These are phyloP conservation scores for Ibidorhyncha struthersii DNA, from an alignment of 2,113 vertebrate species.

Conservation along the genomic window DNA sequence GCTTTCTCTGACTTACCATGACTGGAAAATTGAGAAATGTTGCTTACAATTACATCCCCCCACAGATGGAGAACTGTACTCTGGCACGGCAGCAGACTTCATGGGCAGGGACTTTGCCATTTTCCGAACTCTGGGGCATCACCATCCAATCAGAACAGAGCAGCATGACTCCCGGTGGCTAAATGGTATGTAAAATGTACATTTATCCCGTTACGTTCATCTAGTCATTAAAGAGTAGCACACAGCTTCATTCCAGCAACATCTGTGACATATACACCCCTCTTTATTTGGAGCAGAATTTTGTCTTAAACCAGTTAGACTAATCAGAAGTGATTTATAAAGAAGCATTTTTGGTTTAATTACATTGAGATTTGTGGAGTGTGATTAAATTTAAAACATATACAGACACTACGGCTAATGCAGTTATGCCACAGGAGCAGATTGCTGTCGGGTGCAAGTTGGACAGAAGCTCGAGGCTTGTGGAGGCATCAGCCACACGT, in stretches of 20 bases:
- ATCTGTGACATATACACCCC: neutral
- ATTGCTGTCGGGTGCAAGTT: neutral
- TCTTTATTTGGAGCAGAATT: slow-evolving; percentile 1
- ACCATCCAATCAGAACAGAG: slow-evolving; percentile 97
- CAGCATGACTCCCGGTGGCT: slow-evolving; percentile 98
- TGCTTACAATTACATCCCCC: slow-evolving; percentile 29
- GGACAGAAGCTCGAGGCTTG: neutral
- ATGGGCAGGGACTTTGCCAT: slow-evolving; percentile 99
- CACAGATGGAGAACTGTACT: slow-evolving; percentile 93
- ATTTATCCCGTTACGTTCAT: neutral
- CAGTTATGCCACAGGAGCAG: neutral
- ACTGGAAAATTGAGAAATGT: slow-evolving; percentile 39
- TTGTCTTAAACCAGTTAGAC: slow-evolving; percentile 10
- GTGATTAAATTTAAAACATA: slow-evolving; percentile 41
- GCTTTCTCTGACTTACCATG: slow-evolving; percentile 27
- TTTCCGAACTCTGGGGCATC: slow-evolving; percentile 94
- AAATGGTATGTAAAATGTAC: slow-evolving; percentile 84
- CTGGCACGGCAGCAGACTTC: slow-evolving; percentile 97
- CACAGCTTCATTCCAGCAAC: neutral
- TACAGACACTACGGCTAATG: neutral
- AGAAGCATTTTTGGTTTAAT: slow-evolving; percentile 29
- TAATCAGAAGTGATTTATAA: slow-evolving; percentile 27
- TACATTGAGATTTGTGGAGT: slow-evolving; percentile 23
- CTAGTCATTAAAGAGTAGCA: neutral
- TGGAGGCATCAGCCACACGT: neutral